These are phyloP conservation scores for Simalia tracyae DNA, from an alignment of 2,797 vertebrate species.

Conservation along the genomic window DNA sequence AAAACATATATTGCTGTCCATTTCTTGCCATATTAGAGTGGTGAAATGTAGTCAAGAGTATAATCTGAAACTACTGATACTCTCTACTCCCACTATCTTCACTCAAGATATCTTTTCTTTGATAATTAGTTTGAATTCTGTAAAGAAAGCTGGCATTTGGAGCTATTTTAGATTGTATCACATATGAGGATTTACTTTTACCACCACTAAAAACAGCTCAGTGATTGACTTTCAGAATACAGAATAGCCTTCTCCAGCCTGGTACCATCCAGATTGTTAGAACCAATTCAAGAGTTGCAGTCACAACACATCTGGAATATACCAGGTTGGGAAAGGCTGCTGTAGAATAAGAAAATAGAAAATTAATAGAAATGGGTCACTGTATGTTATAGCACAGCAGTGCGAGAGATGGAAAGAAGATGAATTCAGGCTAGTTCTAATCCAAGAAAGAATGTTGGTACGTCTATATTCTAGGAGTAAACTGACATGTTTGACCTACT, in stretches of 20 bases:
- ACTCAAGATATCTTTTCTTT: neutral
- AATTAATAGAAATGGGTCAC: neutral
- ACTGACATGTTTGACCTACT: neutral
- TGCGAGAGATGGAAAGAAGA: neutral
- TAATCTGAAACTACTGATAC: neutral
- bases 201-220: neutral
- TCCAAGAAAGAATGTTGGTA: neutral
- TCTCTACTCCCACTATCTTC: neutral
- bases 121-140: constrained; percentile 3
- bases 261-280: neutral
- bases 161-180: neutral
- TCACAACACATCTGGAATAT: neutral
- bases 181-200: neutral
- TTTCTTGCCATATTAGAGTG: neutral
- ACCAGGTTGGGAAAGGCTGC: neutral
- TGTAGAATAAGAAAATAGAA: neutral
- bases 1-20: neutral
- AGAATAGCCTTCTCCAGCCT: neutral
- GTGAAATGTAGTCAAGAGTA: neutral
- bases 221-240: neutral
- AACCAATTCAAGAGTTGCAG: neutral
- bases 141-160: neutral
- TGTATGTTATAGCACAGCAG: neutral
- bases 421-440: fast-evolving
- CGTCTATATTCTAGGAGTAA: neutral